Conservation (phyloP, 2,797 vertebrate species). For the Dromococcyx pavoninus region DNA sequence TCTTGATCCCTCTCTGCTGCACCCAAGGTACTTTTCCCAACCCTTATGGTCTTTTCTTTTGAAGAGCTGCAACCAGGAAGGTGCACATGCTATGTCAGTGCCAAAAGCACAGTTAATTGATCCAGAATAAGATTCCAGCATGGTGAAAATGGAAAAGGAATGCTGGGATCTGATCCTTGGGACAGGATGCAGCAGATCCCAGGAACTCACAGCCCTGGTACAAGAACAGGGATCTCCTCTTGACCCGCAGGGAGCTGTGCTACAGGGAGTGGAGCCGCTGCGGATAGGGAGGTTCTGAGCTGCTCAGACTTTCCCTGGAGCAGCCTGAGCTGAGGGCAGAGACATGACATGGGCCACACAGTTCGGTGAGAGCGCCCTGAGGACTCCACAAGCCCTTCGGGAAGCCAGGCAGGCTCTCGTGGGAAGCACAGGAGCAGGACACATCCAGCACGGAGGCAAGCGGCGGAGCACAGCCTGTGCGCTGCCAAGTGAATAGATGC, state of each 20-base stretch:
- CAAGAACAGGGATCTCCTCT: background rate
- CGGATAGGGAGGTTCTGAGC: background rate
- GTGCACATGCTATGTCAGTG: fast-evolving
- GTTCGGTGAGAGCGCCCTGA: background rate
- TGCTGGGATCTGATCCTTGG: background rate
- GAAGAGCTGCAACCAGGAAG: background rate
- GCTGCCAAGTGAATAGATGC: slow-evolving; percentile 54
- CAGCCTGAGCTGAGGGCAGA: background rate
- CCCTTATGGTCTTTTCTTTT: background rate
- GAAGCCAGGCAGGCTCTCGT: background rate
- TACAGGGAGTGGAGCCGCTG: fast-evolving
- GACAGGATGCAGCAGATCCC: background rate
- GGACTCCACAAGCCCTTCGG: background rate
- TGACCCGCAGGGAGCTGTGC: background rate
- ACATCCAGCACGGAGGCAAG: background rate
- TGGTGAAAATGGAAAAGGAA: background rate
- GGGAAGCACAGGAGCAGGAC: background rate
- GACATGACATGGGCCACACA: fast-evolving
- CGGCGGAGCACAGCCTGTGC: background rate
- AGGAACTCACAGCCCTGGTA: fast-evolving
- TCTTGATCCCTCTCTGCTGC: background rate
- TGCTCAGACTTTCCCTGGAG: background rate
- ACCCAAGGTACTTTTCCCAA: background rate
- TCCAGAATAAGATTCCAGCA: background rate
- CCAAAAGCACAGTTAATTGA: background rate